Base-by-base conservation (phyloP, 2,797 vertebrate species). In the Sparidentex hasta region DNA sequence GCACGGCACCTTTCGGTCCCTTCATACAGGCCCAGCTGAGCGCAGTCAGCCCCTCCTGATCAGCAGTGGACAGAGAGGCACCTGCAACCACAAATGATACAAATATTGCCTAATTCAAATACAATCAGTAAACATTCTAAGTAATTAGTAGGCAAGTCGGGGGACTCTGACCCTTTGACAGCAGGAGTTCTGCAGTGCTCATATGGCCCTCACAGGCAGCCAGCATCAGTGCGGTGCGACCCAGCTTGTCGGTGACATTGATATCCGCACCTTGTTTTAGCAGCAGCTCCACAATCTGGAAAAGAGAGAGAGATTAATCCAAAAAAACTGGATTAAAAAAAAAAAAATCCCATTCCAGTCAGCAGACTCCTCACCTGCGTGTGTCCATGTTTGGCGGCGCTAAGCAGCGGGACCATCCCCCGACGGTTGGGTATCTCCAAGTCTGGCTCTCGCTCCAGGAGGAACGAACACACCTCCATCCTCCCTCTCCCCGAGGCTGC, bases 11-110 rank as follows among this genome's bases (percentile, higher is more conserved):
- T 91, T 94, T 96, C 88, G 98, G 98, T 20, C 97, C 97, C 91
- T 98, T 99, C 77, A 98, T 91, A 91, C 98, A 99, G 0, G 98
- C 97, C 98, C 98, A 99, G 90, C 98, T 96, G 27, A 99, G 89
- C 0, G 97, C 96, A 0, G 97, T 97, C 90, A 99, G 90, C 0
- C 98, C 98, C 84, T 99, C 98, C 87, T 97, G 97, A 90, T 99
- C 98, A 81, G 96, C 83, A 3, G 96, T 92, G 44, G 96, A 95
- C 88, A 97, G 70, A 52, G 92, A 78, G 17, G 97, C 97, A 50
- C 97, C 98, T 99, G 87, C 67, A 56, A 70, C 23, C 43, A 76
- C 44, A 80, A 43, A 62, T 33, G 57, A 63, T 4, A 61, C n/a
- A 66, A 44, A 77, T 16, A 51, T 51, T 46, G 9, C 50, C 33